Percentiles rank a stretch among this genome's conserved stretches.
phyloP scores from a whole-genome alignment of 2,797 vertebrate genomes.

The Lepidocolaptes lacrymiger region DNA sequence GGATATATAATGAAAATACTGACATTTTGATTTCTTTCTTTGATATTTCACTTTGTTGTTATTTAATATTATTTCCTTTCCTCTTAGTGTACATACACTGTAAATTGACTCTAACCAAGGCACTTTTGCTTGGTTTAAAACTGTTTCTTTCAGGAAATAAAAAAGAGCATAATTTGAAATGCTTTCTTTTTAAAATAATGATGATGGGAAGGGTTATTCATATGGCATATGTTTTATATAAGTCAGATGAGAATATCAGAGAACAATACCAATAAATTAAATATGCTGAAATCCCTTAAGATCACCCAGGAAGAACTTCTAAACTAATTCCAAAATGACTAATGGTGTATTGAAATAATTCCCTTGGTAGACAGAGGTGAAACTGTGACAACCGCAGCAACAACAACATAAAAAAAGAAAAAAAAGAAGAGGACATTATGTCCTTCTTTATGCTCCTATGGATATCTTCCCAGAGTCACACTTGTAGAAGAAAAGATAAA shows the following conservation, averaged over 20 bases:
- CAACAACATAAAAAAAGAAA: too few relatives aligned
- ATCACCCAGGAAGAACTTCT: not conserved
- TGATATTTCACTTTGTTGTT: not conserved
- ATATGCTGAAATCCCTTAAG: not conserved
- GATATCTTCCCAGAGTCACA: not conserved
- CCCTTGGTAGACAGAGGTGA: not conserved
- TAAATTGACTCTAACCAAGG: not conserved
- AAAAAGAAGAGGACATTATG: not conserved
- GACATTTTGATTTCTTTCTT: not conserved
- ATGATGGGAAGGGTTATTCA: not conserved
- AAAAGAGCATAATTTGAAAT: not conserved
- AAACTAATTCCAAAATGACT: constrained; percentile 17
- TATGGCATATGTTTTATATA: not conserved
- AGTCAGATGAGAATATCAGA: not conserved
- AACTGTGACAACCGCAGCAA: not conserved
- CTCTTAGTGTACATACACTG: not conserved
- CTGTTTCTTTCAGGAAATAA: not conserved
- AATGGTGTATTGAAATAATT: constrained; percentile 24
- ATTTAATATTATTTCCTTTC: not conserved
- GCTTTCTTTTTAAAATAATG: not conserved
- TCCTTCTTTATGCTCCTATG: not conserved
- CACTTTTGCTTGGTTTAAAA: not conserved
- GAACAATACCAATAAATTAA: not conserved
- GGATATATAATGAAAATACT: not conserved
- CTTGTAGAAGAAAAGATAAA: not conserved